These are phyloP conservation scores for Melanargia galathea DNA, from an alignment of 2,888 invertebrate species.

Conservation along the genomic window DNA sequence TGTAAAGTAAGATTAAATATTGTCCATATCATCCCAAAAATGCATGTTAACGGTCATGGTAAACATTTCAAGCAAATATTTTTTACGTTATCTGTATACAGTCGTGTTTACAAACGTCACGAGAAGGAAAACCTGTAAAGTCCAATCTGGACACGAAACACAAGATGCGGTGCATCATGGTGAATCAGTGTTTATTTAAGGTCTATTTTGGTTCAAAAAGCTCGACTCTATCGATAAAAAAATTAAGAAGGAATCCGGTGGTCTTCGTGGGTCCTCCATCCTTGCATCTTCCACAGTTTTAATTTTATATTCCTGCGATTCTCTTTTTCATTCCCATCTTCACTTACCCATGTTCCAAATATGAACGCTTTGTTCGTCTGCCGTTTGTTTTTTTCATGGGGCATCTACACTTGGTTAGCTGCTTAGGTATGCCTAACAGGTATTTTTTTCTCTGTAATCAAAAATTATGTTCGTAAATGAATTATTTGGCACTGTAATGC, in stretches of 20 bases:
- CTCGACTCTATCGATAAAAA: neutral
- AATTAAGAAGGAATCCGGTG: neutral
- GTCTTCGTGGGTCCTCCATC: neutral
- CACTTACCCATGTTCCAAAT: neutral
- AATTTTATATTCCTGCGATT: neutral
- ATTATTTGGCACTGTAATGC: too few species aligned
- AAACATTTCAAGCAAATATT: constrained; percentile 17
- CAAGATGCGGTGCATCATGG: constrained; percentile 41
- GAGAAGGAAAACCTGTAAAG: constrained; percentile 22
- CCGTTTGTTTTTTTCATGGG: too few species aligned
- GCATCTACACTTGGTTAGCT: too few species aligned
- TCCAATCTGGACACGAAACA: constrained; percentile 28
- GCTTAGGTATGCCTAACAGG: too few species aligned
- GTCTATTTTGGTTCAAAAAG: neutral
- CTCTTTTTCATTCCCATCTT: neutral
- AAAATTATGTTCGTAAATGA: too few species aligned
- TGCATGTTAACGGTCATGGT: constrained; percentile 14
- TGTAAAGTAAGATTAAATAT: neutral
- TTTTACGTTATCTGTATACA: constrained; percentile 17
- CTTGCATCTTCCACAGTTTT: neutral
- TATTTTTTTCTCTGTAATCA: too few species aligned
- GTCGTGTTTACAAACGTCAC: constrained; percentile 21
- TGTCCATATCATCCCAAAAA: constrained; percentile 15
- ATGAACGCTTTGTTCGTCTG: too few species aligned
- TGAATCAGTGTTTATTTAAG: constrained; percentile 50